These are phyloP conservation scores for Solen grandis DNA, from an alignment of 1,140 invertebrate species.

Conservation along the genomic window DNA sequence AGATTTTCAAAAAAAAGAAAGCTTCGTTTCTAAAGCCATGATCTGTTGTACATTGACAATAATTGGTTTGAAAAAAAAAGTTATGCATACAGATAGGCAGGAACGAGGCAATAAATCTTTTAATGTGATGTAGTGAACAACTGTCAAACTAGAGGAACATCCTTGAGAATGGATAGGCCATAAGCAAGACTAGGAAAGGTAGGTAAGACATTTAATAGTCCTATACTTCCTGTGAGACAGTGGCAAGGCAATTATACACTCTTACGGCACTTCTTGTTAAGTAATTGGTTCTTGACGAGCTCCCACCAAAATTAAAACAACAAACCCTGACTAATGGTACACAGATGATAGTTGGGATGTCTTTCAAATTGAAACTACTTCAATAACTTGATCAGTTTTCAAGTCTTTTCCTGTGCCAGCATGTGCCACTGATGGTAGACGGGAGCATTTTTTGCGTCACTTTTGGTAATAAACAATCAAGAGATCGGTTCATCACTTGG, in stretches of 20 bases:
- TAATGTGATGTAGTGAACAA: constrained; percentile 19
- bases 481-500: too few relatives aligned
- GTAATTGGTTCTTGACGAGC: constrained; percentile 48
- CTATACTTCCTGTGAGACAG: constrained; percentile 39
- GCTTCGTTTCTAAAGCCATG: too few relatives aligned
- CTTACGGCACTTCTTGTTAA: constrained; percentile 37
- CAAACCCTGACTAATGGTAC: constrained; percentile 33
- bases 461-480: constrained; percentile 41
- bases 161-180: neutral
- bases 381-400: constrained; percentile 41
- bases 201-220: neutral
- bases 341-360: constrained; percentile 28
- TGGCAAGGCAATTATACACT: constrained; percentile 26
- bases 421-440: constrained; percentile 39
- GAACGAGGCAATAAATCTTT: too few relatives aligned
- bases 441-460: constrained; percentile 42
- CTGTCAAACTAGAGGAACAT: constrained; percentile 12
- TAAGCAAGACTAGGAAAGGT: neutral
- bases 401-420: constrained; percentile 41
- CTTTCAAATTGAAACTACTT: constrained; percentile 19
- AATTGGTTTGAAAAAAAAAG: too few relatives aligned
- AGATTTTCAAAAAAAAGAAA: too few relatives aligned
- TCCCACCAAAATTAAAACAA: constrained; percentile 51
- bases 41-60: too few relatives aligned
- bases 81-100: too few relatives aligned